Evolutionary conservation across 2,888 invertebrate genomes (phyloP), one percentile per base, ranked within the genome.

Genomic region (Caenorhabditis sp.): DNA sequence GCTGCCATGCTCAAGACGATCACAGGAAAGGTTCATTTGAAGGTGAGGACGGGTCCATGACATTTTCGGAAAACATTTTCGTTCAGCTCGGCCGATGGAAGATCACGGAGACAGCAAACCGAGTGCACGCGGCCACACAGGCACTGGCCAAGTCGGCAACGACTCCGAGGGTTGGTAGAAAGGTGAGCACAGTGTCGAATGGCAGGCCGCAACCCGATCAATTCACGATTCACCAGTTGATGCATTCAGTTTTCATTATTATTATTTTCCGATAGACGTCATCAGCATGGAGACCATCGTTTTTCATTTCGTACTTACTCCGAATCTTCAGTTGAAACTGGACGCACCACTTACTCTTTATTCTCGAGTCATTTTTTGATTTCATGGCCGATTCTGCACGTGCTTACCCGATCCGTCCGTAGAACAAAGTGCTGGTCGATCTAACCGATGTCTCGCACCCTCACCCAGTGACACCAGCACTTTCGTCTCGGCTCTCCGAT

Each of bases 1-100:
- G 95, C 95, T 50, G 93, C 95, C 15, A 92, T 95, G 61, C 92
- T 98, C 83, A 96, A 97, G 81, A 89, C 88, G 9, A 83, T 84
- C 50, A 82, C 81, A n/a, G 89, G 89, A 7, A 84, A 84, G 62
- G 87, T 89, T n/a, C 74, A 77, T 30, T 72, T 89, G 56, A 84
- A 84, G 77, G 81, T 83, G 8, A 83, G 86, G 24, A 5, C 66
- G 17, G 13, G 30, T n/a, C n/a, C 22, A 50, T 15, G 85, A 22
- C 82, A 13, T 20, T 46, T 48, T 9, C 45, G 24, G 13, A 4
- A n/a, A 13, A 24, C 20, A 13, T n/a, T 17, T 30, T 39, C 20
- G 55, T 74, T 2, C 71, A 82, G 79, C 75, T 83, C 27, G 89
- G 89, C 6, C 83, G 89, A 35, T 89, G 89, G 88, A 89, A 89